Evolutionary conservation across 2,113 vertebrate genomes (phyloP), one percentile per base, ranked within the genome.

Genomic region (Sinocyclocheilus grahami): DNA sequence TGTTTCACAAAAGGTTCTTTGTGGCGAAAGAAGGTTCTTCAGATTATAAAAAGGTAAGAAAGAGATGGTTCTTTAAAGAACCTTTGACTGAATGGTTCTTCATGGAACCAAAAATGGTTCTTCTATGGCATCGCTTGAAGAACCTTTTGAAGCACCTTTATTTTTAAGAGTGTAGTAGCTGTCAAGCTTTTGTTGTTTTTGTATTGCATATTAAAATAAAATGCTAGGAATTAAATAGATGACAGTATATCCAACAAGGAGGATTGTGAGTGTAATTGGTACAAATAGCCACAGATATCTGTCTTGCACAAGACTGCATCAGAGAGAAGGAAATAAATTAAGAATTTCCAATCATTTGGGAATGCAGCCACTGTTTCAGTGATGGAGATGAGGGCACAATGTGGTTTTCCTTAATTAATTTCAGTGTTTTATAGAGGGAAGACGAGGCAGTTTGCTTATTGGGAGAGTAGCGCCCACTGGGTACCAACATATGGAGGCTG

Each of bases 261-360:
- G 53, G 58, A n/a, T 11, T 71, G 33, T 48, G 55, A 39, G 63
- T 69, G 27, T 85, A 76, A 60, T 75, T 63, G 33, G 48, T 60
- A n/a, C 42, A 65, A 53, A 83, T 60, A 33, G 30, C 10, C 53
- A 79, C 77, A 60, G 11, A 60, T 7, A 60, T 37, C 27, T 78
- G 48, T 33, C 24, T 58, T 0, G 2, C 51, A 78, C 48, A 78
- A 55, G 24, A 71, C 67, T 39, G 33, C 46, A 27, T 24, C 14
- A 30, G 48, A 78, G 75, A 78, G 46, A 78, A 78, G 48, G 69
- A 72, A 22, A 72, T 78, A 12, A 60, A 79, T 60, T 11, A n/a
- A 14, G 46, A 46, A 37, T 63, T 27, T 72, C 27, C 11, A 42
- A 42, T 42, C n/a, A 74, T 39, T 33, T 58, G 18, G 18, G 13